These are phyloP conservation scores for Pasiphila rectangulata DNA, from an alignment of 2,888 invertebrate species.

Conservation along the genomic window DNA sequence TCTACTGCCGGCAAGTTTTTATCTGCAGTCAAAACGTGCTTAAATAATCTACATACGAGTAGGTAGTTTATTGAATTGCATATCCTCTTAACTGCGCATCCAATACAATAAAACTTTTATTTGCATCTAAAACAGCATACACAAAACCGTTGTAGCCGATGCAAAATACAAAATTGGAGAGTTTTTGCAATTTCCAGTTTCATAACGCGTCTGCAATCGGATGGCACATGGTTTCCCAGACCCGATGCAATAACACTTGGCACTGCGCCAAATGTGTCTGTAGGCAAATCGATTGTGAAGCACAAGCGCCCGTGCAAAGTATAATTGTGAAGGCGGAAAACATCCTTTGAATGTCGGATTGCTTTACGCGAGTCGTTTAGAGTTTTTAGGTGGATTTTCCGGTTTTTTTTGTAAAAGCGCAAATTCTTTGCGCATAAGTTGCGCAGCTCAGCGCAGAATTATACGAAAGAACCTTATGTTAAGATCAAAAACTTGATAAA, in stretches of 20 bases:
- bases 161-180: slow-evolving; percentile 7
- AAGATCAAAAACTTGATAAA: too few species aligned
- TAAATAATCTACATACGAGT: too few species aligned
- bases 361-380: neutral
- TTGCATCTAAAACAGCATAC: slow-evolving; percentile 3
- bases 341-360: slow-evolving; percentile 5
- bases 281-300: slow-evolving; percentile 65
- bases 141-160: slow-evolving; percentile 10
- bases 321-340: slow-evolving; percentile 32
- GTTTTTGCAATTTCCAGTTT: slow-evolving; percentile 30
- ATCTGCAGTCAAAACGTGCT: too few species aligned
- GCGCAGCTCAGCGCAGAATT: too few species aligned
- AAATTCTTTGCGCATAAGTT: too few species aligned
- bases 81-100: too few species aligned
- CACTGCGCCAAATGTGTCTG: slow-evolving; percentile 64
- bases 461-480: too few species aligned
- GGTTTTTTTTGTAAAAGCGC: too few species aligned
- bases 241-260: slow-evolving; percentile 72
- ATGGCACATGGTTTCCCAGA: slow-evolving; percentile 26
- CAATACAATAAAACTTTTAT: too few species aligned
- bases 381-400: neutral
- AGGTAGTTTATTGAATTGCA: too few species aligned
- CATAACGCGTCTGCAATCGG: slow-evolving; percentile 45
- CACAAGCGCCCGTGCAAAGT: slow-evolving; percentile 30
- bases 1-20: too few species aligned